Evolutionary conservation across 1,140 invertebrate genomes (phyloP), one percentile per base, ranked within the genome.

Genomic region (Drosophila pruinosa): DNA sequence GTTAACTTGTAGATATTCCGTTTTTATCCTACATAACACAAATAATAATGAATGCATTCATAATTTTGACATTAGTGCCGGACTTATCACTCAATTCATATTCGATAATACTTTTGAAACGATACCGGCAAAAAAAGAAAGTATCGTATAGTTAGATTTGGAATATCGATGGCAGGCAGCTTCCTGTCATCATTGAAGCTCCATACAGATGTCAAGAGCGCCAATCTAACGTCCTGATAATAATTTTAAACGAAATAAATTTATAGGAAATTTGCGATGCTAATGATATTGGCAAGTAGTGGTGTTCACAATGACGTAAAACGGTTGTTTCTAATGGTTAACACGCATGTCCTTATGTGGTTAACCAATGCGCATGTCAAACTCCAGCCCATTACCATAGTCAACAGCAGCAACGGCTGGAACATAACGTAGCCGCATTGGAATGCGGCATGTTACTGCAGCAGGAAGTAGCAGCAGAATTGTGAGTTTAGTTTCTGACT

Each of bases 381-480:
- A 65, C 58, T 21, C 28, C 38, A 62, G 17, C 28, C 15, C 15
- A 62, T 28, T 52, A 62, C 62, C 73, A 72, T 10, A 48, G 41
- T 52, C 62, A 75, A 31, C 47, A 56, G 31, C 43, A 61, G 64
- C 28, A 58, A 58, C 45, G 43, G 26, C 31, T 68, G 68, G 68
- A 71, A 71, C 14, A 28, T 10, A 14, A 54, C 41, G 68, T 71
- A 50, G 62, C 17, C 31, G 57, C 24, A 48, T 70, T 83, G 80
- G 75, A 79, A 85, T 75, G 67, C 72, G 72, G 62, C 53, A 72
- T 72, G 58, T 83, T 78, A 34, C 43, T 75, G 58, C 36, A 75
- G 57, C 43, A 68, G 43, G 43, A 64, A 85, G 48, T 53, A 61
- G 6, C 28, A 53, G 48, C 21, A 36, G 21, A 15, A 41, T 15